These are phyloP conservation scores for Nylanderia fulva DNA, from an alignment of 1,140 invertebrate genomes.

Conservation along the genomic window DNA sequence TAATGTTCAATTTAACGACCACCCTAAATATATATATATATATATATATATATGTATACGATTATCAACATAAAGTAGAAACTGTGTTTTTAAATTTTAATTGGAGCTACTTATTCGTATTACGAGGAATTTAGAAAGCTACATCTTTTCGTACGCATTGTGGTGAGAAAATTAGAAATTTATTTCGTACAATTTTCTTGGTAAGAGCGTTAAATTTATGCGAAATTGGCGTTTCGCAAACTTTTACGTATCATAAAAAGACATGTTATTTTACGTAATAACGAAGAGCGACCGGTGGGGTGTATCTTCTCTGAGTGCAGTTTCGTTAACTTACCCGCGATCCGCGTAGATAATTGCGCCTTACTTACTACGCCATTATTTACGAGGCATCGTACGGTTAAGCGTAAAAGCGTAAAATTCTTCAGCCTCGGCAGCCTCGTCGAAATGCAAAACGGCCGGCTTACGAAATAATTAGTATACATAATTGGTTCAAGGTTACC, in stretches of 20 bases:
- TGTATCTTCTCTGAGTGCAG: not conserved
- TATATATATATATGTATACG: no score
- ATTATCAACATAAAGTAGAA: not conserved
- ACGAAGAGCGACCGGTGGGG: not conserved
- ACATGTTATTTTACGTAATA: slow-evolving; percentile 28
- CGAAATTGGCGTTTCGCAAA: slow-evolving; percentile 6
- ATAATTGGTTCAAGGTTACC: slow-evolving; percentile 76
- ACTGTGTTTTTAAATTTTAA: not conserved
- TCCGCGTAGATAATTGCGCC: slow-evolving; percentile 26
- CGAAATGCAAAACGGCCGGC: slow-evolving; percentile 57
- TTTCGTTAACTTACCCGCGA: slow-evolving; percentile 11
- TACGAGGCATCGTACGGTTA: slow-evolving; percentile 41
- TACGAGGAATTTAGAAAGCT: not conserved
- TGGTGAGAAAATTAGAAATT: not conserved
- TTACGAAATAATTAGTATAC: slow-evolving; percentile 69
- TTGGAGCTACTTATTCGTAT: not conserved
- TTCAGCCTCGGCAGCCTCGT: slow-evolving; percentile 21
- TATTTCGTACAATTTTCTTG: not conserved
- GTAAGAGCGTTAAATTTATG: slow-evolving; percentile 14
- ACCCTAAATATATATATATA: no score
- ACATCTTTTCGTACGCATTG: not conserved
- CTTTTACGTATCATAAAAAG: not conserved
- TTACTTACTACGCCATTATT: slow-evolving; percentile 33
- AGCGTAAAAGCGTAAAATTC: slow-evolving; percentile 35
- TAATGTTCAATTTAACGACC: no score